Evolutionary conservation across 2,888 invertebrate species (phyloP).

Genomic region (Polydesmus complanatus): DNA sequence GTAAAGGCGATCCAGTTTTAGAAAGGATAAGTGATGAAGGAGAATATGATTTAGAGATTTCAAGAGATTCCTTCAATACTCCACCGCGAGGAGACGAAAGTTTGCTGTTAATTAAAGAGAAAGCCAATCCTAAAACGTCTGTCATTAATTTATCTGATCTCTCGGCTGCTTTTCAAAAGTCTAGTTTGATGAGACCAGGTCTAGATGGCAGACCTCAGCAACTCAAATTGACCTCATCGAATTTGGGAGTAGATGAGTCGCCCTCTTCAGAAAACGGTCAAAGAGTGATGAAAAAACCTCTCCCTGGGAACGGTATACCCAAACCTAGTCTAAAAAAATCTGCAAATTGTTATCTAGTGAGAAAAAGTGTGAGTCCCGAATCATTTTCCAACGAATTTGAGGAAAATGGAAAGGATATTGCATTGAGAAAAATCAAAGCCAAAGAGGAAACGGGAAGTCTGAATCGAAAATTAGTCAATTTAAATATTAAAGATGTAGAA

Average conservation of each 20-base stretch:
- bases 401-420: neutral
- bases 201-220: neutral
- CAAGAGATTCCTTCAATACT: constrained; percentile 18
- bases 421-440: neutral
- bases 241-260: neutral
- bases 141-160: constrained; percentile 24
- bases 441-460: neutral
- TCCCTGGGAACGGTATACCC: constrained; percentile 12
- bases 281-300: constrained; percentile 1
- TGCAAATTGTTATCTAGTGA: neutral
- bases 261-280: neutral
- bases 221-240: neutral
- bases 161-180: constrained; percentile 23
- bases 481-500: neutral
- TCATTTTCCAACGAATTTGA: neutral
- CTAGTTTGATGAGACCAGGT: constrained; percentile 18
- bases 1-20: neutral
- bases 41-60: constrained; percentile 17
- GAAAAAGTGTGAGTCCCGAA: neutral
- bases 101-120: neutral
- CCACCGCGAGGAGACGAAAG: constrained; percentile 18
- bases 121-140: constrained; percentile 20
- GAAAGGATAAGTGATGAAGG: constrained; percentile 16
- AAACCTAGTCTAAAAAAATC: constrained; percentile 8
- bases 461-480: neutral